Percentiles rank a stretch among this genome's conserved stretches.
Evolutionary conservation across 2,797 vertebrate species (phyloP).

Genomic region (Gobionotothen gibberifrons): DNA sequence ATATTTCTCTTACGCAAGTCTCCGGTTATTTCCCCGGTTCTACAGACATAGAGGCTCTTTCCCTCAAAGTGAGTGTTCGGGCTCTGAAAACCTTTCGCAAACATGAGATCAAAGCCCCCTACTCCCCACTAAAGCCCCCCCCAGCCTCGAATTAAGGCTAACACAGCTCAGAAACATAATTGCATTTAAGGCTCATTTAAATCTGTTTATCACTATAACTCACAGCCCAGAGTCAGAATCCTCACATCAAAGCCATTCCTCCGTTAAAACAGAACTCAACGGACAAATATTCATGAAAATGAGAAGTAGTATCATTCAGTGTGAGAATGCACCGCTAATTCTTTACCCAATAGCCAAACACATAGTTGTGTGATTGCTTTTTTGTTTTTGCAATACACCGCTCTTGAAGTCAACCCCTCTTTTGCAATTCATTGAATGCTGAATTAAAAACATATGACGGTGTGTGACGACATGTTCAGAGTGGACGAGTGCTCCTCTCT

Average conservation of each 20-base stretch:
- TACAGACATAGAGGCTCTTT: constrained; percentile 48
- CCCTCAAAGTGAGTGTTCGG: constrained; percentile 51
- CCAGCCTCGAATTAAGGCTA: constrained; percentile 68
- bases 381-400: neutral
- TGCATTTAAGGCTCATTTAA: constrained; percentile 75
- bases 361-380: constrained; percentile 7
- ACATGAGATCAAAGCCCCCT: constrained; percentile 72
- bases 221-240: constrained; percentile 67
- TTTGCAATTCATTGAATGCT: constrained; percentile 19
- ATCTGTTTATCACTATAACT: constrained; percentile 75
- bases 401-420: constrained; percentile 5
- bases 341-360: constrained; percentile 26
- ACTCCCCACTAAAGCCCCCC: constrained; percentile 57
- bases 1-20: constrained; percentile 38
- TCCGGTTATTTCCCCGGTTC: constrained; percentile 34
- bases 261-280: constrained; percentile 44
- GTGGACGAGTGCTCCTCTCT: constrained; percentile 9
- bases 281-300: constrained; percentile 50
- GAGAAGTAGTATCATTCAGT: constrained; percentile 19
- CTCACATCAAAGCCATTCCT: constrained; percentile 70
- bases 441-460: constrained; percentile 22
- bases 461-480: constrained; percentile 3
- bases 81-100: constrained; percentile 68
- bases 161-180: constrained; percentile 62
- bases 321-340: neutral